Conservation (phyloP, 2,888 invertebrate species). For the Xylocampa areola region DNA sequence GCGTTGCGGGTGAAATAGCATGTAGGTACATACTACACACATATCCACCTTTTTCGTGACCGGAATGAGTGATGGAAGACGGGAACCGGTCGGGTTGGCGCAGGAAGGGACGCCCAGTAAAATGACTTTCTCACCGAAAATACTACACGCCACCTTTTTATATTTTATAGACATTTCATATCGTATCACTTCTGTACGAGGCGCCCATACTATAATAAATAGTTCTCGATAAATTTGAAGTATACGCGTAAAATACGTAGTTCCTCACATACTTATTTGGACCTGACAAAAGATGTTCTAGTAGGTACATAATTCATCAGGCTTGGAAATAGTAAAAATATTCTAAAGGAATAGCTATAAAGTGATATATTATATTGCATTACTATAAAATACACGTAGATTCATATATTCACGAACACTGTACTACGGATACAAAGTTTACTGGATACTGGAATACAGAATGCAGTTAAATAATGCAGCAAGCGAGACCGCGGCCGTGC, state of each 20-base stretch:
- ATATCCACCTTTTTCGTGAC: constrained; percentile 63
- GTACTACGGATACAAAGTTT: constrained; percentile 39
- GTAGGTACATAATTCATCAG: constrained; percentile 15
- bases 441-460: constrained; percentile 51
- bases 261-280: constrained; percentile 23
- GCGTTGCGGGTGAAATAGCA: constrained; percentile 52
- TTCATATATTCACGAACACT: constrained; percentile 44
- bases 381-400: constrained; percentile 27
- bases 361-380: constrained; percentile 11
- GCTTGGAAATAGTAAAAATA: constrained; percentile 3
- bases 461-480: constrained; percentile 73
- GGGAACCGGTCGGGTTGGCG: constrained; percentile 53
- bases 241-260: constrained; percentile 37
- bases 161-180: constrained; percentile 60
- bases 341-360: constrained; percentile 18
- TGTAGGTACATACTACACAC: constrained; percentile 46
- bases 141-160: constrained; percentile 55
- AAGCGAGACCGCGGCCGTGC: constrained; percentile 51
- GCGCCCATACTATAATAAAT: constrained; percentile 49
- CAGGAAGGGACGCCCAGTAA: constrained; percentile 56
- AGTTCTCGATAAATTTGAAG: constrained; percentile 42
- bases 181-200: constrained; percentile 52
- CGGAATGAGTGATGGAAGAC: constrained; percentile 68
- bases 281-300: constrained; percentile 7
- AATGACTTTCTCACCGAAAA: constrained; percentile 68